Conservation (phyloP, 30 jellyfish, hydroid and myxozoan genomes). For the Hydractinia echinata region DNA sequence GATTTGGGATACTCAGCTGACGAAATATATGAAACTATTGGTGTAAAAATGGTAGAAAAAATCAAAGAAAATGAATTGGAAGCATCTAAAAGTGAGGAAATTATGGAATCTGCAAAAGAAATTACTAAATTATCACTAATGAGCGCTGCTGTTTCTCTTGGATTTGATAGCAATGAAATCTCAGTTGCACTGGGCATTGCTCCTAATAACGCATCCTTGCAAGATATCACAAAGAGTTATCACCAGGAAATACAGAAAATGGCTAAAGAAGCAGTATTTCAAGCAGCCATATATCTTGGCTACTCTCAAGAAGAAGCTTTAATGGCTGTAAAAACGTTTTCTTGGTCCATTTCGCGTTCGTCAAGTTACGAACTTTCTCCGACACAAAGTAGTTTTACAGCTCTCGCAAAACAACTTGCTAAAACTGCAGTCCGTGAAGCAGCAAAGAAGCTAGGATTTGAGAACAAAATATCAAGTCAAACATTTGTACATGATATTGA, state of each 20-base stretch:
- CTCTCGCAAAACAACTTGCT: not conserved
- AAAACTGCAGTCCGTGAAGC: constrained; percentile 9
- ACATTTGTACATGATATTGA: not conserved
- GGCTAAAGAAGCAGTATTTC: constrained; percentile 17
- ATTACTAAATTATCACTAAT: constrained; percentile 18
- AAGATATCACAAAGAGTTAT: not conserved
- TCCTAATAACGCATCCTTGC: not conserved
- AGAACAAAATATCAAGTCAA: not conserved
- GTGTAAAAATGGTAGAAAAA: not conserved
- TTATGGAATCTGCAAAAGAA: constrained; percentile 16
- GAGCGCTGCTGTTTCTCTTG: constrained; percentile 34
- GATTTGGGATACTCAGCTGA: constrained; percentile 10
- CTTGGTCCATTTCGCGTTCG: not conserved
- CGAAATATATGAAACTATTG: not conserved
- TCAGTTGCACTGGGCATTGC: constrained; percentile 23
- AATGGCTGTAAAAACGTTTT: not conserved
- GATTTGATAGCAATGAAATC: constrained; percentile 24
- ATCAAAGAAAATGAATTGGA: not conserved
- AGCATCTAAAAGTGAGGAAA: not conserved
- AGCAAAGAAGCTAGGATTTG: constrained; percentile 2
- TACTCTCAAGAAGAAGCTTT: constrained; percentile 15
- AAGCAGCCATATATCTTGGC: constrained; percentile 37
- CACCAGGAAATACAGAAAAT: not conserved
- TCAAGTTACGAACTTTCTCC: not conserved
- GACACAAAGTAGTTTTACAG: not conserved